Evolutionary conservation across 1,140 invertebrate genomes (phyloP).

Genomic region (Portunus trituberculatus): DNA sequence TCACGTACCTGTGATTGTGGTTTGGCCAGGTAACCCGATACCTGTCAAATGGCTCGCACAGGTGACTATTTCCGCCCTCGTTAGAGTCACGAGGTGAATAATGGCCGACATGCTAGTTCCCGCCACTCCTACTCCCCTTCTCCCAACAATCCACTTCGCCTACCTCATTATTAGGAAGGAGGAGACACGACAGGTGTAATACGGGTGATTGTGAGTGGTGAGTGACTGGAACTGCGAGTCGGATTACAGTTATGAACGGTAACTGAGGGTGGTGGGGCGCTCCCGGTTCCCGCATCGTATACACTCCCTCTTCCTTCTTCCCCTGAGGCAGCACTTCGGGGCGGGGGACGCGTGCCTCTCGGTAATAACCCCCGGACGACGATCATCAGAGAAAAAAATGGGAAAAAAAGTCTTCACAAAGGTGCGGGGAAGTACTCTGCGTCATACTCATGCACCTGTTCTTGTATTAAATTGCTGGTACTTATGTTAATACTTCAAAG

Average conservation of each 20-base stretch:
- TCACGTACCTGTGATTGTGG: not conserved
- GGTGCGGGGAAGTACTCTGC: too few species aligned
- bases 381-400: too few species aligned
- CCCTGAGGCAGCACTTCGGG: not conserved
- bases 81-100: not conserved
- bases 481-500: too few species aligned
- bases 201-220: not conserved
- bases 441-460: too few species aligned
- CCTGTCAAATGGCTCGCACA: not conserved
- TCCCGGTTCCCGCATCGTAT: not conserved
- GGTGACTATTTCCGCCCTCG: conserved; percentile 6
- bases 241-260: not conserved
- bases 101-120: not conserved
- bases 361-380: too few species aligned
- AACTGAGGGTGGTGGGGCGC: not conserved
- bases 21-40: conserved; percentile 8
- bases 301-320: not conserved
- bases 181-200: not conserved
- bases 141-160: not conserved
- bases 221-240: not conserved
- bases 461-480: too few species aligned
- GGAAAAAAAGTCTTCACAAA: too few species aligned
- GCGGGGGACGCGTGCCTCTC: not conserved
- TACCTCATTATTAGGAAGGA: not conserved
- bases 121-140: not conserved